Base-by-base conservation (phyloP, 2,888 invertebrate genomes). In the Idaea straminata region DNA sequence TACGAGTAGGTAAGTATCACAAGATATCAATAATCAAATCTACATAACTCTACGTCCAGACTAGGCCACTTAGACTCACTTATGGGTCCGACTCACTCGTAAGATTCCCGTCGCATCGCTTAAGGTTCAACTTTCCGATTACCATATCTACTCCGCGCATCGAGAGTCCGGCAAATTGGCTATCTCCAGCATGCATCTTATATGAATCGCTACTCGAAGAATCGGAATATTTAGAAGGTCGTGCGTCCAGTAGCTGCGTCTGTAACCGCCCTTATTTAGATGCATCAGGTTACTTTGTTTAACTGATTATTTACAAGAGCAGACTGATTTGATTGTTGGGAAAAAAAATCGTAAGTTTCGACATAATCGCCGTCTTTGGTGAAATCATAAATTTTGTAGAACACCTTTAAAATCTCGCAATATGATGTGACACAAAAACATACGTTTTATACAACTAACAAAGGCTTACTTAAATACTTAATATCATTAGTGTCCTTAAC, bases 131-230 rank as follows among this genome's bases (percentile, higher is more conserved):
- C 83, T 83, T 85, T 82, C 75, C 72, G 83, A 90, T 90, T 90
- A 87, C 87, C 91, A 89, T 91, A 91, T 91, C 91, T 81, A 77
- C 76, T 72, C 75, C 74, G 77, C 77, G 83, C 83, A 90, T 89
- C 89, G 83, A 76, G 74, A 68, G 77, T 74, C 74, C 83, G 81
- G 83, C 87, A 87, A 87, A 86, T 86, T 84, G 87, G 84, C 87
- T 89, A 90, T 89, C 90, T 80, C 68, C 77, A 70, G 81, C 85
- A 87, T 87, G 88, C 85, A 89, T 89, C 89, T 83, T 81, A 77
- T 83, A 84, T 83, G 87, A 78, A 80, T 78, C 76, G 80, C 68
- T 72, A 73, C 74, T 74, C 74, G 74, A 71, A 68, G 77, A 76
- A 80, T 79, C 79, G 76, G 83, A 81, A 85, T 86, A 86, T 86